Percentiles rank a stretch among this genome's conserved stretches.
phyloP scores from a whole-genome alignment of 2,797 vertebrate species.

The Parambassis ranga region DNA sequence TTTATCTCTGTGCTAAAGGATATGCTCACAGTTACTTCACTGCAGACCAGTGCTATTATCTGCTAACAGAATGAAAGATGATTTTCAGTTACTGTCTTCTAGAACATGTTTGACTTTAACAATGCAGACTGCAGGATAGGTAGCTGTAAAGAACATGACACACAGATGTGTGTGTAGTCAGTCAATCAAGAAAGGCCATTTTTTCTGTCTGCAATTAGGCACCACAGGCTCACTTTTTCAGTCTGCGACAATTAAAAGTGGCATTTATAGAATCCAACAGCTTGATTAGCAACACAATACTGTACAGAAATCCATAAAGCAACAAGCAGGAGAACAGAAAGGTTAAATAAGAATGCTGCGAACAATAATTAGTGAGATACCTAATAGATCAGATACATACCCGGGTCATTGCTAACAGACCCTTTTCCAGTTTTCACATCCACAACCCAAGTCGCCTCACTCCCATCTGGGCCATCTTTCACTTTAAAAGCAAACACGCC shows the following conservation, averaged over 20 bases:
- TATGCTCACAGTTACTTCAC: not conserved
- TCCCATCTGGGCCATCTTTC: conserved; percentile 89
- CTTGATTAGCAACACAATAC: not conserved
- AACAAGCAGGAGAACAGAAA: not conserved
- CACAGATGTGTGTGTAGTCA: not conserved
- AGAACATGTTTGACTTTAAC: not conserved
- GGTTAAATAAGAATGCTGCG: not conserved
- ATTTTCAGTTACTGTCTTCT: not conserved
- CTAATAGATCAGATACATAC: conserved; percentile 73
- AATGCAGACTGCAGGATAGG: not conserved
- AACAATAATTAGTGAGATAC: too few relatives aligned
- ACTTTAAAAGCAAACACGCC: conserved; percentile 94
- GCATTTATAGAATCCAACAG: not conserved
- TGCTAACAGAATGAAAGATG: too few relatives aligned
- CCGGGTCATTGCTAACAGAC: conserved; percentile 85
- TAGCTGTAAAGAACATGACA: not conserved
- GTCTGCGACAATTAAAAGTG: not conserved
- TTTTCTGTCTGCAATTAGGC: too few relatives aligned
- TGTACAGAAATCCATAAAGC: not conserved
- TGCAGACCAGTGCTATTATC: not conserved
- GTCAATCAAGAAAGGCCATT: not conserved
- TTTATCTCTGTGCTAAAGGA: not conserved
- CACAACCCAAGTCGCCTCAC: conserved; percentile 92
- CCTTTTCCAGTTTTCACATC: conserved; percentile 95
- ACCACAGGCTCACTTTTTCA: too few relatives aligned